phyloP scores from a whole-genome alignment of 2,888 invertebrate species.

The Cryptocephalus primarius region DNA sequence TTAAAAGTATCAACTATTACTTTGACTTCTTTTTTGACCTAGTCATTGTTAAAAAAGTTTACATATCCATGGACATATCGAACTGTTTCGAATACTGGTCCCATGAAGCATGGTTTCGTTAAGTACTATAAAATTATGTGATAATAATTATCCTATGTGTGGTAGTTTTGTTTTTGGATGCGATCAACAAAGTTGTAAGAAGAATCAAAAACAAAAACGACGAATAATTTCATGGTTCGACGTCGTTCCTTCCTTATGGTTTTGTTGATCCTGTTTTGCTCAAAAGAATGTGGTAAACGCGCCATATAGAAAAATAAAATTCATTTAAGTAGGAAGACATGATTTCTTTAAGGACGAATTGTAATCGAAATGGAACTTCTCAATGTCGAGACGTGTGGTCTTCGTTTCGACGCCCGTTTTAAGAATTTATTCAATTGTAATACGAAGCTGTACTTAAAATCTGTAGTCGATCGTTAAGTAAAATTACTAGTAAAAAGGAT shows the following conservation, averaged over 20 bases:
- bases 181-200: too few species aligned
- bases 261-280: background rate
- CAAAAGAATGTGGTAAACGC: background rate
- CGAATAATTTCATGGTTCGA: too few species aligned
- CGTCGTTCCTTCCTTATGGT: background rate
- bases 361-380: too few species aligned
- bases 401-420: background rate
- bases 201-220: background rate
- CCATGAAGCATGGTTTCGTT: too few species aligned
- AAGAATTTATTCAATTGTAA: background rate
- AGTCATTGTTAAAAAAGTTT: background rate
- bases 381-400: too few species aligned
- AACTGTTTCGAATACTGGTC: background rate
- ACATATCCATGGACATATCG: background rate
- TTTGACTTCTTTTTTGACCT: background rate
- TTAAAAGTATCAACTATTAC: too few species aligned
- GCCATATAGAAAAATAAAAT: background rate
- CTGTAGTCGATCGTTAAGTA: too few species aligned
- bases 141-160: too few species aligned
- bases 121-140: too few species aligned
- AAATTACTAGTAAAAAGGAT: constrained; percentile 5
- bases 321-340: background rate
- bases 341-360: background rate
- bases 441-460: background rate
- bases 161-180: too few species aligned